Base-by-base conservation (phyloP, 2,888 invertebrate genomes). In the Agriopis leucophaearia region DNA sequence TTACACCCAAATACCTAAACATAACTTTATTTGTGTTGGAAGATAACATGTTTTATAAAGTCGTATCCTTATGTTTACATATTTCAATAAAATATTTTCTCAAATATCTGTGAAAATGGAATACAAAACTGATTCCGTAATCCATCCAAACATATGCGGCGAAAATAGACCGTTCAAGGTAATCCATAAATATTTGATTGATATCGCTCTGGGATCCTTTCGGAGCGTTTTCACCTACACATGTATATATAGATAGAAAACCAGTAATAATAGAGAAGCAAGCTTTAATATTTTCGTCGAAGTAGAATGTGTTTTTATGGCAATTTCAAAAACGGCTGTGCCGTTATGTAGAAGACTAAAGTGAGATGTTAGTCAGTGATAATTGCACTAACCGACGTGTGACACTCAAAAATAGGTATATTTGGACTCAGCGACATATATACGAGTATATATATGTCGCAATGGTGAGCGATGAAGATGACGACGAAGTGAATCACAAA, bases 131-230 rank as follows among this genome's bases (percentile, higher is more conserved):
- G 38, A 35, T 48, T 59, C 47, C 59, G 58, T 52, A 64, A 64
- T 59, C 54, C 65, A 42, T 15, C 64, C 64, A 56, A 68, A 64
- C 55, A 71, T 62, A 71, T 62, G 58, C 54, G 59, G 54, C 55
- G 50, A 66, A 71, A 73, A 68, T 71, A 71, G 71, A 69, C 63
- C 67, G 66, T 54, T 54, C 64, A 59, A 61, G 63, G 69, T 65
- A 57, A 68, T 62, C 64, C 71, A 71, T 69, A 68, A 70, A 74
- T 72, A 74, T 70, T 70, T 65, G 55, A 74, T 74, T 57, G 72
- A 70, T 68, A 69, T 70, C 66, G 68, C 56, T 64, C 45, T 45
- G 52, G 47, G 52, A 66, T 64, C 55, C 52, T 50, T 62, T 65
- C 40, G 47, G 69, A 51, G 56, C 64, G 70, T 69, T 69, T 68